Base-by-base conservation (phyloP, 2,888 invertebrate genomes). In the Lasioglossum malachurum region DNA sequence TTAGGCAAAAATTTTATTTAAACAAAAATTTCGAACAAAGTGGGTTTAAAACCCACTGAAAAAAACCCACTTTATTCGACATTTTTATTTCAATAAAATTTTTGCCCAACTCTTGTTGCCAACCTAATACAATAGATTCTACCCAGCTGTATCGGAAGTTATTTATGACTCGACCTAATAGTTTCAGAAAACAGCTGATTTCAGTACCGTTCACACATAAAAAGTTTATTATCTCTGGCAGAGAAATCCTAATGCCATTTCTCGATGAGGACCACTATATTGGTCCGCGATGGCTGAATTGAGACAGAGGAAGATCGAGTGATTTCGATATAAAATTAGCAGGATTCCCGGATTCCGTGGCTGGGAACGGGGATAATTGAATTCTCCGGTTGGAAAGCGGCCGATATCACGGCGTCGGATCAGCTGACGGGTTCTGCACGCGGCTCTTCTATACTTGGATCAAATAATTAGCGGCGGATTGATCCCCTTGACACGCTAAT, bases 401-500 rank as follows among this genome's bases (percentile, higher is more conserved):
- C 35, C 53, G 49, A 72, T 81, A 82, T 78, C 78, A 44, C 38
- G 31, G 41, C 38, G 41, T 27, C 60, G 76, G 75, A 86, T 86
- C 78, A 64, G 82, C 82, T 81, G 86, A 86, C 78, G 86, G 19
- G 69, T 19, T 82, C 69, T 69, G 86, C 74, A 23, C 72, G 31
- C 35, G 67, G 67, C 38, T 31, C 64, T 31, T 31, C 78, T 86
- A 86, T 86, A 86, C 78, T 79, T 86, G 71, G 87, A 69, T 57
- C 75, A 41, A 79, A 86, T 86, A 87, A 86, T 88, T 82, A 87
- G 75, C 82, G 73, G 53, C 23, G 82, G 80, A 88, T 88, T 88
- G 88, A 88, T 88, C 78, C 73, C 80, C 84, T 79, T 73, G 84
- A 80, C 88, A 84, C 82, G 84, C 75, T 88, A 85, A 88, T 49